phyloP scores from a whole-genome alignment of 2,797 vertebrate genomes.

The Phataginus tetradactyla region DNA sequence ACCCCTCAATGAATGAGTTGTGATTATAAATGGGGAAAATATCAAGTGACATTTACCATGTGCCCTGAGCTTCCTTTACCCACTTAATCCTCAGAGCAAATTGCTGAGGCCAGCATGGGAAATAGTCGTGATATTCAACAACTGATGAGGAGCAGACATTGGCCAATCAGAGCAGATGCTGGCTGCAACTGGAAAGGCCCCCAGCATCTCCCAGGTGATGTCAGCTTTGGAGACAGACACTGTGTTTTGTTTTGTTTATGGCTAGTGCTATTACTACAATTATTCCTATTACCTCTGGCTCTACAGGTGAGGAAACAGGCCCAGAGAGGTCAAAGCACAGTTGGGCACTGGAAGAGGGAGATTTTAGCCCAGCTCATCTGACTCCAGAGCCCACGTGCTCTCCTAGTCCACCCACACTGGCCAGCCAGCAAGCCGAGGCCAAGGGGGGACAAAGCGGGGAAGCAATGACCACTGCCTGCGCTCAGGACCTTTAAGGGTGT shows the following conservation, averaged over 20 bases:
- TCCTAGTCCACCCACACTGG: not conserved
- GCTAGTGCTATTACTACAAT: fast-evolving
- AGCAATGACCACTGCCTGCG: not conserved
- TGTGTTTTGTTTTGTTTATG: too few species aligned
- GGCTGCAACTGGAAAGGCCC: not conserved
- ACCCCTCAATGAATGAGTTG: not conserved
- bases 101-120: not conserved
- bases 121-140: fast-evolving
- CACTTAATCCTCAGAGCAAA: not conserved
- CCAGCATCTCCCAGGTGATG: fast-evolving
- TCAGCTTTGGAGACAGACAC: not conserved
- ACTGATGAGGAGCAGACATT: fast-evolving
- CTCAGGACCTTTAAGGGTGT: not conserved
- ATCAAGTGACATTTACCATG: fast-evolving
- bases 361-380: not conserved
- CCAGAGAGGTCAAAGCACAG: not conserved
- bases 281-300: not conserved
- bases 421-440: not conserved
- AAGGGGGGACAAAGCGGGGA: not conserved
- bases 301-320: not conserved
- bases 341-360: not conserved
- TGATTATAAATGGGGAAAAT: not conserved
- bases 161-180: not conserved
- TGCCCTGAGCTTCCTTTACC: not conserved
- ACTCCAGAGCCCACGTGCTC: not conserved